phyloP scores from a whole-genome alignment of 2,797 vertebrate species.

The Ispidina picta region DNA sequence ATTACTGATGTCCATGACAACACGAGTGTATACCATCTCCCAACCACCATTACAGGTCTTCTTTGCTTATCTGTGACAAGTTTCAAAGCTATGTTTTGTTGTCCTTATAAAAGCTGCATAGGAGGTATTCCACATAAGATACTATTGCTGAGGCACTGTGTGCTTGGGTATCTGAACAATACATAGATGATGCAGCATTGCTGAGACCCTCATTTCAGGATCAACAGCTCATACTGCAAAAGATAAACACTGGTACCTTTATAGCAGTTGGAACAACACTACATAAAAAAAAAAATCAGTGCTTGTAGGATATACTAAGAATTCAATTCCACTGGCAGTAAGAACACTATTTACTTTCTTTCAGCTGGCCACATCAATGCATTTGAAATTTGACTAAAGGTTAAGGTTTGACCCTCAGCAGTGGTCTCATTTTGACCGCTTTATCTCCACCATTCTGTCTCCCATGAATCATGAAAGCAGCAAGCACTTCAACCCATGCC shows the following conservation, averaged over 20 bases:
- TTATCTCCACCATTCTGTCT: neutral
- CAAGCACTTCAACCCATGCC: neutral
- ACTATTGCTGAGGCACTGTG: neutral
- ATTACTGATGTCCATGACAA: neutral
- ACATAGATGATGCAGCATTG: neutral
- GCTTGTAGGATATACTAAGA: neutral
- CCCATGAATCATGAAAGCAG: neutral
- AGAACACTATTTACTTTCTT: neutral
- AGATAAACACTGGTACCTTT: neutral
- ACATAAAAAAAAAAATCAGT: neutral
- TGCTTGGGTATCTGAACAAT: neutral
- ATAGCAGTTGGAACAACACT: neutral
- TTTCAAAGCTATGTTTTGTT: neutral
- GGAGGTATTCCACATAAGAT: fast-evolving
- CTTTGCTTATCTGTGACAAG: neutral
- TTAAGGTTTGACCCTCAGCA: neutral
- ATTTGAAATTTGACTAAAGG: neutral
- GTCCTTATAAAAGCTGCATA: neutral
- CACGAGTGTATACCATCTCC: neutral
- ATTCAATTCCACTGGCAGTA: neutral
- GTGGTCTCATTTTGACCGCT: neutral
- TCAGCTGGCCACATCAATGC: neutral
- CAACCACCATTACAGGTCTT: neutral
- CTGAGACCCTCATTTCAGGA: neutral
- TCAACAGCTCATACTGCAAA: neutral